Base-by-base conservation (phyloP, 2,113 vertebrate species). In the Mesembrinibis cayennensis region DNA sequence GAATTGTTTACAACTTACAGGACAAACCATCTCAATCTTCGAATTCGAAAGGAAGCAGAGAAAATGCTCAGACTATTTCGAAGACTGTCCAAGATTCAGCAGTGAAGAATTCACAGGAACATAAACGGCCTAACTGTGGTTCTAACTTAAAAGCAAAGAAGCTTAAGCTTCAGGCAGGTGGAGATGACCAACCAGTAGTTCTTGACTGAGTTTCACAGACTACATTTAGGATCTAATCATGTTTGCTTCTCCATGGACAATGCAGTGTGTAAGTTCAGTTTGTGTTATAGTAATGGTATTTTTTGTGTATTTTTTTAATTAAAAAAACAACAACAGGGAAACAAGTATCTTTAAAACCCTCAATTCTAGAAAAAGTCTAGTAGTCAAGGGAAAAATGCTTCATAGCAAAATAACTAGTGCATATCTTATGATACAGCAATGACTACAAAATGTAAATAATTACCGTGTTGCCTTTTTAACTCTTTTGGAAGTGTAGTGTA, bases 21-120 rank as follows among this genome's bases (percentile, higher is more conserved):
- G 84, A 69, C n/a, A 97, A 97, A 63, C 56, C 90, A 25, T 69
- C 96, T 78, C 83, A 66, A 2, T 63, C 88, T 82, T 95, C 59
- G 2, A n/a, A 63, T 76, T 77, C 34, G 0, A 93, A 97, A 91
- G 88, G 36, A 77, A 80, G 69, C 47, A 63, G 89, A 71, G 92
- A 63, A 90, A 90, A 76, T 6, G 34, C 47, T 58, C 74, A 72
- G 69, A 92, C 74, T 84, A 34, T 55, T 84, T 88, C 96, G 49
- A 88, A 91, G 82, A 82, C 81, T 55, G 52, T 47, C 23, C 87
- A 92, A 11, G 69, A 81, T 23, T 76, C 94, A 45, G 34, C 3
- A 2, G 96, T 96, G 91, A 99, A 98, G 91, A 96, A 98, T 29
- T 95, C 96, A 26, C 94, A 98, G 65, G 96, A 98, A 45, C 97